Evolutionary conservation across 2,113 vertebrate species (phyloP).

Genomic region (Psilopogon haemacephalus): DNA sequence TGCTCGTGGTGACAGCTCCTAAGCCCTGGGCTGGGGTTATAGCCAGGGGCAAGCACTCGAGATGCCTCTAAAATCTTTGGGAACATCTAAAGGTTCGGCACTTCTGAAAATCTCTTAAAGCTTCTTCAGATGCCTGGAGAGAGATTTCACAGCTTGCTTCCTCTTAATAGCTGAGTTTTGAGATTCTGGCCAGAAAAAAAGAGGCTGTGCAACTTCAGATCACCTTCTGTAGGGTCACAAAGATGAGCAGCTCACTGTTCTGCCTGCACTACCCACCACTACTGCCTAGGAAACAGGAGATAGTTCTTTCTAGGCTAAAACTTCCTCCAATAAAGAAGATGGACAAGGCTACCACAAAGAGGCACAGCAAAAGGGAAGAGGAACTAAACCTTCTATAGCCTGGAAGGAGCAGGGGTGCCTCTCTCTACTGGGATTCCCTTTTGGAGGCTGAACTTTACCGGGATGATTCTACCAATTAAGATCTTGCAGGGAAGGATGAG

Average conservation of each 20-base stretch:
- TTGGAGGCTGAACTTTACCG: not conserved
- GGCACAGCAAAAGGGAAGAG: accelerated
- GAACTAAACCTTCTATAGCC: not conserved
- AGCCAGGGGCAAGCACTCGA: constrained; percentile 44
- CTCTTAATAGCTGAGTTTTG: not conserved
- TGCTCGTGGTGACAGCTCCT: constrained; percentile 15
- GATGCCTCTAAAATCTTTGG: constrained; percentile 56
- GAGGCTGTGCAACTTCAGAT: not conserved
- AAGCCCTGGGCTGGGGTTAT: constrained; percentile 41
- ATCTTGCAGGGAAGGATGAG: not conserved
- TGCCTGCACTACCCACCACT: not conserved
- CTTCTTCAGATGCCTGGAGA: constrained; percentile 51
- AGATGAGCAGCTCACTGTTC: not conserved
- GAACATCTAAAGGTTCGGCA: constrained; percentile 56
- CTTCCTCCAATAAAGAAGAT: not conserved
- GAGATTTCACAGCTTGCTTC: constrained; percentile 41
- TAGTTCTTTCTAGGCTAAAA: not conserved
- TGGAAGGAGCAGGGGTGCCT: not conserved
- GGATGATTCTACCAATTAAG: not conserved
- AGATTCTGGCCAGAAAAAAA: not conserved
- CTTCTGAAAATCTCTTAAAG: constrained; percentile 47
- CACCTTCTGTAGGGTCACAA: not conserved
- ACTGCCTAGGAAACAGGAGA: accelerated
- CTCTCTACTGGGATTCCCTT: not conserved
- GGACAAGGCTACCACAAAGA: not conserved